These are phyloP conservation scores for Prunella strophiata DNA, from an alignment of 2,797 vertebrate genomes.

Conservation along the genomic window DNA sequence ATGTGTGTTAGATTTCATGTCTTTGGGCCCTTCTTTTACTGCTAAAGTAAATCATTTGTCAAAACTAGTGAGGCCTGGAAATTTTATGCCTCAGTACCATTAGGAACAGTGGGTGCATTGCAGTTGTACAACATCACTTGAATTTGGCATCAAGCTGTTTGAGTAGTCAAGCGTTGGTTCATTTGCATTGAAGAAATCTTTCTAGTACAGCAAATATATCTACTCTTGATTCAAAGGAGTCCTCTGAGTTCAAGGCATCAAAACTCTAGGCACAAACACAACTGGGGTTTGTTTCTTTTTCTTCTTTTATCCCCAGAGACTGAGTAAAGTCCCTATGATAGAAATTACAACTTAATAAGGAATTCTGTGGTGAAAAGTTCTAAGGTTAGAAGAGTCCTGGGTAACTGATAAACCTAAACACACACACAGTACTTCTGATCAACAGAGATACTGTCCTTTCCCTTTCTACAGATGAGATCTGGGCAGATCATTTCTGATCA, in stretches of 20 bases:
- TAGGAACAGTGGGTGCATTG: neutral
- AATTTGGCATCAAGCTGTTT: neutral
- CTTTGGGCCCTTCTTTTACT: neutral
- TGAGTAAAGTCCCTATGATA: neutral
- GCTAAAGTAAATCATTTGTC: neutral
- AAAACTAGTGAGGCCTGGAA: neutral
- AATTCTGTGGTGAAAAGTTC: neutral
- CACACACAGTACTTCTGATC: neutral
- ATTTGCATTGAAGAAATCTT: neutral
- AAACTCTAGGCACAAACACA: neutral
- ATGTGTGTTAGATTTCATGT: neutral
- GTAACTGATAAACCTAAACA: neutral
- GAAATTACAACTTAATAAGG: neutral
- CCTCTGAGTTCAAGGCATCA: neutral
- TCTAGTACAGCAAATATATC: neutral
- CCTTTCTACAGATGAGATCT: neutral
- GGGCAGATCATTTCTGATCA: neutral
- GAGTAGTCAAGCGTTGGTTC: neutral
- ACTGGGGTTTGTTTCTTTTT: fast-evolving
- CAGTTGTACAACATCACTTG: neutral
- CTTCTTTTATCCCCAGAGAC: neutral
- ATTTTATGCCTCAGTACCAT: neutral
- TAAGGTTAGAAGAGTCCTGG: neutral
- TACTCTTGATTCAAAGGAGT: neutral
- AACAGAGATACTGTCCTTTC: neutral